These are phyloP conservation scores for Luehdorfia chinensis DNA, from an alignment of 1,140 invertebrate genomes.

Conservation along the genomic window DNA sequence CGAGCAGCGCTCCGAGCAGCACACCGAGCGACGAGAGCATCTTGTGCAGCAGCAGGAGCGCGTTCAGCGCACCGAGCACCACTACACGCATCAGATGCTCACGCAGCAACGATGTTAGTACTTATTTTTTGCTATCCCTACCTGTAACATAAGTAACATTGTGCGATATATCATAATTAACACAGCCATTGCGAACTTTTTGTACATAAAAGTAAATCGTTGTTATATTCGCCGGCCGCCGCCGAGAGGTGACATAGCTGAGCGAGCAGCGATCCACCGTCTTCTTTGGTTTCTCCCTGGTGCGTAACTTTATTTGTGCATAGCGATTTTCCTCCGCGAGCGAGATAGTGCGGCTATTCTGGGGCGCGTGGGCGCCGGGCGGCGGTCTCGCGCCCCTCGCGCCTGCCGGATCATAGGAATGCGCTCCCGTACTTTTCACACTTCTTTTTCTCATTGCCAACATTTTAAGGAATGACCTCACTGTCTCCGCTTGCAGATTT, in stretches of 20 bases:
- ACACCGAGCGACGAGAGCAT: constrained; percentile 73
- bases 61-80: constrained; percentile 84
- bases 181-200: constrained; percentile 25
- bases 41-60: constrained; percentile 80
- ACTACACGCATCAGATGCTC: constrained; percentile 86
- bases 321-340: constrained; percentile 59
- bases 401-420: constrained; percentile 35
- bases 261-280: constrained; percentile 30
- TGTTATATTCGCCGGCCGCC: neutral
- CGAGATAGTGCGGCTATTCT: constrained; percentile 65
- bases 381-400: constrained; percentile 21
- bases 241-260: constrained; percentile 14
- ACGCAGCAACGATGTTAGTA: constrained; percentile 87
- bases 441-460: constrained; percentile 33
- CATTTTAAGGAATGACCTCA: constrained; percentile 39
- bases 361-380: constrained; percentile 48
- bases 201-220: constrained; percentile 2
- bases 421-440: constrained; percentile 38
- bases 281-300: constrained; percentile 57
- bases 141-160: neutral
- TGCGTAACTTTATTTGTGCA: constrained; percentile 64
- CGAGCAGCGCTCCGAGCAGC: constrained; percentile 79
- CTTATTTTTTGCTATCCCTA: constrained; percentile 1
- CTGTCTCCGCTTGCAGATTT: constrained; percentile 27
- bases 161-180: neutral